Evolutionary conservation across 2,888 invertebrate species (phyloP), one percentile per base, ranked within the genome.

Genomic region (Lydus trimaculatus): DNA sequence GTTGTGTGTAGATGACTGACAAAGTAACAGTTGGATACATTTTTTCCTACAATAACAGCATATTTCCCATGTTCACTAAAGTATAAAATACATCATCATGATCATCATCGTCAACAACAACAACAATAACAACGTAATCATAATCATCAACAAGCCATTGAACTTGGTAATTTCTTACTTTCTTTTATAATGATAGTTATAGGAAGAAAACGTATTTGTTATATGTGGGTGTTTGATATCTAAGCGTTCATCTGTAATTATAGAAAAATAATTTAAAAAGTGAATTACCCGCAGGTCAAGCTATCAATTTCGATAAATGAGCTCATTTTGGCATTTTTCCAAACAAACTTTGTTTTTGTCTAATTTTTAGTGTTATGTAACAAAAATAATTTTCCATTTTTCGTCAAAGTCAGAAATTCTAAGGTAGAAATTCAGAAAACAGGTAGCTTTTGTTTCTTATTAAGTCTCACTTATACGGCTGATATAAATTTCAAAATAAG

Each of bases 91-190:
- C 23, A 56, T 28, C 28, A 56, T 56, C 56, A 56, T 25, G 9
- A 20, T 23, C 20, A 52, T 52, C 13, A 52, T 23, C 7, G 28
- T 56, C 56, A 56, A 15, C 28, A 56, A n/a, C 56, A 48, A 9
- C 48, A 48, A 0, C 20, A 20, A 20, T 9, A 48, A 20, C 48
- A 28, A n/a, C 28, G n/a, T 56, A 56, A 56, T 56, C 56, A 56
- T n/a, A 6, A 56, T 56, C 15, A 56, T 56, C 56, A 56, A 13
- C 13, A 28, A 56, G 56, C 25, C 56, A 56, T 56, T 56, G 56
- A 56, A 56, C 56, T 56, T 56, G 56, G 25, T 15, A 20, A 56
- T 56, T 28, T 56, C 15, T 56, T 56, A 56, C 56, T 56, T 56
- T 56, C 56, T 56, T 56, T 25, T 15, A 28, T 15, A 28, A 28